A percentile compares a stretch with the other conserved stretches of the same genome.
Conservation (phyloP, 2,888 invertebrate genomes). For the Microchrysa polita region DNA sequence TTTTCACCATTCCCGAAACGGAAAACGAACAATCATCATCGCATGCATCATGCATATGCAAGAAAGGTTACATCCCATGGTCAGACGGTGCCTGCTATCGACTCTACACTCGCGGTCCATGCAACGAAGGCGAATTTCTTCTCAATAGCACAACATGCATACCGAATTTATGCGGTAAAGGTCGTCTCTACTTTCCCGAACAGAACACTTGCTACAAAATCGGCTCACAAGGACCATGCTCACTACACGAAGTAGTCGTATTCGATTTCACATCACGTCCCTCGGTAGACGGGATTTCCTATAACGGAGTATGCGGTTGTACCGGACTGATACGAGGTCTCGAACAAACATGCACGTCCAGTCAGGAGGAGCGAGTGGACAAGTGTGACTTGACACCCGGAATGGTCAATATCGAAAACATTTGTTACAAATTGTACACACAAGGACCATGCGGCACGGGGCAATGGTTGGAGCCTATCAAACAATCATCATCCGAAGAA, state of each 20-base stretch:
- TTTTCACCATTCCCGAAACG: conserved; percentile 69
- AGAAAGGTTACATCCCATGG: conserved; percentile 73
- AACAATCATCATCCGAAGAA: conserved; percentile 55
- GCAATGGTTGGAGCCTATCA: conserved; percentile 73
- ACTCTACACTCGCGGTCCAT: conserved; percentile 82
- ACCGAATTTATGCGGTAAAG: conserved; percentile 77
- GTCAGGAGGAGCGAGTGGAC: conserved; percentile 56
- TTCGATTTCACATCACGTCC: conserved; percentile 83
- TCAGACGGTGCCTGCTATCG: conserved; percentile 77
- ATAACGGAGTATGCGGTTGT: conserved; percentile 84
- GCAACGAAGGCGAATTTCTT: conserved; percentile 74
- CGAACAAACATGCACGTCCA: conserved; percentile 60
- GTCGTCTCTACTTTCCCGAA: conserved; percentile 79
- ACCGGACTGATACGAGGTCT: conserved; percentile 64
- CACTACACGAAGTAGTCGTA: conserved; percentile 76
- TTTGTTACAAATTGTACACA: conserved; percentile 80
- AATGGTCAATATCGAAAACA: conserved; percentile 72
- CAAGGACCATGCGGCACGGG: conserved; percentile 80
- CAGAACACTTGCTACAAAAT: conserved; percentile 81
- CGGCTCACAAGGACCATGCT: conserved; percentile 81
- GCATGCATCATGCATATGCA: conserved; percentile 74
- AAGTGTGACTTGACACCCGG: conserved; percentile 71
- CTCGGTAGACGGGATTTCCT: conserved; percentile 82
- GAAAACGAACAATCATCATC: conserved; percentile 50
- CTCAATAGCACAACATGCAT: conserved; percentile 74